Base-by-base conservation (phyloP, 2,888 invertebrate genomes). In the Seira musarum region DNA sequence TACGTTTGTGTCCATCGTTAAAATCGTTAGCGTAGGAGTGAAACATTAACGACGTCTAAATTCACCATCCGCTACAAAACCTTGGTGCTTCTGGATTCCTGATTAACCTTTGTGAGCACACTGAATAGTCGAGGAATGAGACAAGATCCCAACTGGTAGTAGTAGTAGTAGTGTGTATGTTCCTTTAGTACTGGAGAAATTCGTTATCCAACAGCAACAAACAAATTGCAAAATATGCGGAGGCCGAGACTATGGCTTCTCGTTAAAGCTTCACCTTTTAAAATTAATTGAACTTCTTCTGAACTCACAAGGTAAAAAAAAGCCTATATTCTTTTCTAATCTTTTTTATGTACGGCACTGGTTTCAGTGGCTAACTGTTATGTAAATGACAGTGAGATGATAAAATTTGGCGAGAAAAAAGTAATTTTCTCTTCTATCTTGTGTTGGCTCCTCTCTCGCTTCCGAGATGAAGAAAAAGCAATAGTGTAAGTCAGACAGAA, bases 1-100 rank as follows among this genome's bases (percentile, higher is more conserved):
- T 80, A 80, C 79, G 79, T 73, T 60, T 57, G 65, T 73, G 73
- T 69, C 79, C 79, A 80, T 80, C 22, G 61, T 72, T 60, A 10
- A 24, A 53, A 24, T 57, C 25, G 67, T 24, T 65, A 25, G 72
- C 17, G 53, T 49, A 72, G 67, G 63, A 72, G 67, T 80, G 24
- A 68, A 57, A 74, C 73, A 80, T 80, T 46, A 69, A 65, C 64
- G n/a, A 21, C 25, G 63, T 40, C 13, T 21, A 19, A 22, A 64
- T 57, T 73, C 73, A 73, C 69, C 69, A 73, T 22, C 19, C 17
- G 30, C 10, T 6, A 17, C 22, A 30, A n/a, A 57, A 57, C 60
- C 19, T 69, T 57, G 22, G 19, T 40, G 40, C 40, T 40, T 13
- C 6, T 13, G 6, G 40, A 40, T n/a, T n/a, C 40, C 6, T 40